A percentile compares a stretch with the other conserved stretches of the same genome.
These are phyloP conservation scores for Furcifer pardalis DNA, from an alignment of 2,797 vertebrate species.

Conservation along the genomic window DNA sequence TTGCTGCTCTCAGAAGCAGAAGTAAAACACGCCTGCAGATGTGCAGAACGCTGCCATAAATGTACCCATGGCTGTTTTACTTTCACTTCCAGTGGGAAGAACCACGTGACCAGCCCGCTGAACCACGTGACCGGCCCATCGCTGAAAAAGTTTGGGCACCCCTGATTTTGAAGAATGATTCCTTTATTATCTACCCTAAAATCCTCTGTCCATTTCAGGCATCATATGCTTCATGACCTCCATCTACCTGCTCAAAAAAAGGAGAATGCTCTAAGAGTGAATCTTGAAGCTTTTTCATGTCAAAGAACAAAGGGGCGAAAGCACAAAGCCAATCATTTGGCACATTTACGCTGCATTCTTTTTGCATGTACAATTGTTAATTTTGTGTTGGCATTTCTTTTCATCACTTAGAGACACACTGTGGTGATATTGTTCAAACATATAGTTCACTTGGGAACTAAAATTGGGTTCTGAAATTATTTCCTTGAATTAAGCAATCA, in stretches of 20 bases:
- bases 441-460: neutral
- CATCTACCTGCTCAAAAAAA: constrained; percentile 34
- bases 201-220: constrained; percentile 51
- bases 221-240: constrained; percentile 52
- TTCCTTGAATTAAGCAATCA: neutral
- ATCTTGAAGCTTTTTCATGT: neutral
- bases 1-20: no score
- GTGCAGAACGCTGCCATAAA: no score
- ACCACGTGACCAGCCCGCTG: no score
- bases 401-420: neutral
- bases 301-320: neutral
- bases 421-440: neutral
- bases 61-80: no score
- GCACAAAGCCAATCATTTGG: constrained; percentile 3
- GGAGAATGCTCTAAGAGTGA: constrained; percentile 24
- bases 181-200: constrained; percentile 20
- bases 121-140: no score
- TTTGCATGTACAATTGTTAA: constrained; percentile 25
- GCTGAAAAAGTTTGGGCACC: no score
- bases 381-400: constrained; percentile 31
- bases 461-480: neutral
- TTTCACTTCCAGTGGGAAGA: no score
- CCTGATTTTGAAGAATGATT: neutral
- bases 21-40: no score
- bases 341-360: neutral